A percentile compares a stretch with the other conserved stretches of the same genome.
Conservation (phyloP, 2,113 vertebrate genomes). For the Atrichornis clamosus region DNA sequence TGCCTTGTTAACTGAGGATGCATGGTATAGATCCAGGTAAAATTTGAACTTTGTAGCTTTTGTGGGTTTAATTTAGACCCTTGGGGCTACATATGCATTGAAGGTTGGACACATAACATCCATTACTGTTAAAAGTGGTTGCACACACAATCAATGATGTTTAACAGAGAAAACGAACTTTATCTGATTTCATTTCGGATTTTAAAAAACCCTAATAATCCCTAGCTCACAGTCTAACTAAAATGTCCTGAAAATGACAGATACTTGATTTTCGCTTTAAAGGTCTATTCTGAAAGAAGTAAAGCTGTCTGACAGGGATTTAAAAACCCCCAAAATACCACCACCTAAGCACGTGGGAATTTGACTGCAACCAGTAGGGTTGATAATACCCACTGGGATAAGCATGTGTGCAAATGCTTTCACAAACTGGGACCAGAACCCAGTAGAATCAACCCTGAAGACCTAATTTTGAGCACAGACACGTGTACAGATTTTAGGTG, state of each 20-base stretch:
- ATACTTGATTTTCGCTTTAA: not conserved
- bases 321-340: not conserved
- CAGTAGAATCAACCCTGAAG: not conserved
- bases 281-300: not conserved
- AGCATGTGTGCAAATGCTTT: not conserved
- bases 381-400: not conserved
- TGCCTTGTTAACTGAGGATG: conserved; percentile 22
- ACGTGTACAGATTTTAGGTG: not conserved
- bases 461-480: not conserved
- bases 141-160: not conserved
- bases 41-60: conserved; percentile 3
- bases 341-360: not conserved
- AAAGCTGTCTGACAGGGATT: not conserved
- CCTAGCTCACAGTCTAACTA: not conserved
- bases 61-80: conserved; percentile 13
- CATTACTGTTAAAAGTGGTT: not conserved
- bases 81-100: not conserved
- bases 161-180: not conserved
- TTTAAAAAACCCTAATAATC: not conserved
- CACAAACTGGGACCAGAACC: not conserved
- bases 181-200: not conserved
- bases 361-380: not conserved
- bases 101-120: not conserved
- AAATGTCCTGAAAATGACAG: not conserved
- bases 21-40: not conserved